Evolutionary conservation across 2,797 vertebrate species (phyloP), one percentile per base, ranked within the genome.

Genomic region (Bradypus variegatus): DNA sequence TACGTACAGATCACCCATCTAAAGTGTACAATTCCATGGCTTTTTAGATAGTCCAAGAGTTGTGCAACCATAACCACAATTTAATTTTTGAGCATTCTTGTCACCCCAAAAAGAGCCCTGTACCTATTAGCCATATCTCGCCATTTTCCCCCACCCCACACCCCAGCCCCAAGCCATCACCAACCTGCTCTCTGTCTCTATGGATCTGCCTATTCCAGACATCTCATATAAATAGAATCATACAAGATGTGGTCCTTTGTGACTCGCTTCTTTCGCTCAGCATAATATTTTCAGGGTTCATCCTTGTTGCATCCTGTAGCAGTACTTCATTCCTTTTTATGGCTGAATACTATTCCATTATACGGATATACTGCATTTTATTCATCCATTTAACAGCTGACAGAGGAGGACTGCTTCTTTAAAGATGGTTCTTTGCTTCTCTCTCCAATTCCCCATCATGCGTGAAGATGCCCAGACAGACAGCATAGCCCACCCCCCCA

Each of bases 281-380:
- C n/a, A 29, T 3, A 45, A 23, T 7, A 7, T 69, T 67, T 15
- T 81, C 55, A 18, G 60, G 79, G 73, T 45, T 62, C 6, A 21
- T n/a, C 21, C 21, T 1, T 0, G 2, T 31, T 45, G 5, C 18
- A 3, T 53, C n/a, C 8, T 8, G 2, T 13, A 21, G 23, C 36
- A 27, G 41, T 5, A 4, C 27, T 62, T 25, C 12, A 21, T n/a
- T 75, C 33, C 50, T 86, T 33, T 78, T 75, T 23, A 31, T 1
- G 8, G 12, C 65, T 64, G 23, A 50, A 25, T 55, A 80, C 67
- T 23, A 72, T 6, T 79, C 41, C 55, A 27, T 3, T 25, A 13
- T 5, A 8, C 48, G 85, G 33, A 50, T 11, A 18, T 2, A n/a
- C 27, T 36, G 12, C 33, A 15, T 72, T 76, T 73, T 41, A 58